Base-by-base conservation (phyloP, 2,888 invertebrate genomes). In the Salticus scenicus region DNA sequence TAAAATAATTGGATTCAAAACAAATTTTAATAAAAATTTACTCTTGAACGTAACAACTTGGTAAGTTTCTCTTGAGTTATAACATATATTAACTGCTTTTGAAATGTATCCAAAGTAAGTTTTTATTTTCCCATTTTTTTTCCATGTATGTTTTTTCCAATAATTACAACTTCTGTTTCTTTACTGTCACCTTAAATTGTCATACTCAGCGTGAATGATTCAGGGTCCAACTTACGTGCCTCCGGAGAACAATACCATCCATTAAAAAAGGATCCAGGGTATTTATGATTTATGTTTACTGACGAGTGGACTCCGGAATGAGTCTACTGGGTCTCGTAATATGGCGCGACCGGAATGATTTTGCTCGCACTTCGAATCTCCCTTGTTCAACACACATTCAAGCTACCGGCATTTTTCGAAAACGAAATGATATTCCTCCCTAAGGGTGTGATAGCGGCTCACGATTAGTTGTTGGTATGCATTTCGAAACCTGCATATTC, bases 281-380 rank as follows among this genome's bases (percentile, higher is more conserved):
- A 64, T 31, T 76, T 83, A 83, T 83, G 82, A 83, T 83, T 83
- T 83, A 83, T 76, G 82, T 76, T 75, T 82, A 75, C 69, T 57
- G 64, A 28, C 67, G 20, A 33, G 37, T 67, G 67, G 24, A 67
- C 67, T 67, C 17, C 76, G 28, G 76, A 83, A 83, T 83, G 82
- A 47, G 71, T 71, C 82, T 76, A 37, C 41, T 51, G 82, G 82
- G 82, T 20, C 70, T 83, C 82, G 76, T 83, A 83, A 83, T 30
- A 37, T 47, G 17, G 28, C 64, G 37, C 67, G 67, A 33, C 33
- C 67, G 67, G 37, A 57, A 57, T 24, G 57, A 57, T 57, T 57
- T 57, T n/a, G n/a, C n/a, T 5, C 24, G 57, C 20, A 24, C 57
- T 20, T 2, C 7, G 37, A 4, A 10, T 37, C 37, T 37, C 10